Evolutionary conservation across 37 sponge, comb jelly and placozoan species (phyloP).

Genomic region (Bolinopsis microptera): DNA sequence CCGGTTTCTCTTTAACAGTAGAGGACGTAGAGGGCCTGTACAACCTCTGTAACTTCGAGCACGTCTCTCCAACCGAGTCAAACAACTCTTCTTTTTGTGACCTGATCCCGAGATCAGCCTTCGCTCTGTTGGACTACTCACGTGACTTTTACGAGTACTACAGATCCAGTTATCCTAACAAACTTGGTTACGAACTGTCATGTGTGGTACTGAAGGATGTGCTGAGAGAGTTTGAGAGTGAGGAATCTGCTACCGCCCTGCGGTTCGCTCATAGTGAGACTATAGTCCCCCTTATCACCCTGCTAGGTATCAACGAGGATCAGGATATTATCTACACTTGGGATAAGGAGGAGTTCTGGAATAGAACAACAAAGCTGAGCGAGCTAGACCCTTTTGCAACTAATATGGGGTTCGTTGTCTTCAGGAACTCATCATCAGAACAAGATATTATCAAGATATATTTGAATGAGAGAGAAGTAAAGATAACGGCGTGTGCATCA

Average conservation of each 20-base stretch:
- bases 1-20: background rate
- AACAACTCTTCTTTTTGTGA: background rate
- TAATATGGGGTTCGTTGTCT: background rate
- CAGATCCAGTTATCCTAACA: background rate
- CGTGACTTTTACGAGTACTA: background rate
- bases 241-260: background rate
- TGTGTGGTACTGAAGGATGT: background rate
- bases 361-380: background rate
- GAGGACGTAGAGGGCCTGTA: background rate
- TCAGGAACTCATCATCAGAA: background rate
- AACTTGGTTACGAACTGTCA: background rate
- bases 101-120: background rate
- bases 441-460: background rate
- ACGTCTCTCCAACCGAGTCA: constrained; percentile 16
- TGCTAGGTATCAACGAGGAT: background rate
- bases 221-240: background rate
- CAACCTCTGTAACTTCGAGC: background rate
- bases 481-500: background rate
- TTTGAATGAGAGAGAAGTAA: background rate
- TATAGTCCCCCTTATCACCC: background rate
- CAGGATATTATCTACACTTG: background rate
- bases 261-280: constrained; percentile 4
- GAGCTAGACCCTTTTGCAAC: background rate
- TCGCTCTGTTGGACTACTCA: background rate
- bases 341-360: background rate